These are phyloP conservation scores for Bursaphelenchus mucronatus DNA, from an alignment of 1,140 invertebrate genomes.

Conservation along the genomic window DNA sequence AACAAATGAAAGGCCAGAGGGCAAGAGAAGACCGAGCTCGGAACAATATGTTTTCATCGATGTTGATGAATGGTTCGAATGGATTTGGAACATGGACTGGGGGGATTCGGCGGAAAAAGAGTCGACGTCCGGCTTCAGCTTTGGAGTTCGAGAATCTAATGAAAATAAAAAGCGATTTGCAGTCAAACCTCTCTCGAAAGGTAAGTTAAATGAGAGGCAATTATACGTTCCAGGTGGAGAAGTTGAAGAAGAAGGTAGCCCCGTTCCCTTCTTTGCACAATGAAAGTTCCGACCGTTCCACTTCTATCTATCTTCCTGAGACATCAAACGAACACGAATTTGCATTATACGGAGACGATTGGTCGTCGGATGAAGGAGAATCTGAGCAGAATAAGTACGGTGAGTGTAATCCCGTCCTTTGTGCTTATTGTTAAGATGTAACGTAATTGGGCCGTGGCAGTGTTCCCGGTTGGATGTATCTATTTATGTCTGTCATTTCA, in stretches of 20 bases:
- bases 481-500: conserved; percentile 5
- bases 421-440: conserved; percentile 5
- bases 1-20: background rate
- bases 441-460: conserved; percentile 11
- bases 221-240: no score
- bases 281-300: background rate
- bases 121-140: conserved; percentile 14
- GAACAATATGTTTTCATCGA: conserved; percentile 6
- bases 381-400: background rate
- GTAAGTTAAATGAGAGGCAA: conserved; percentile 11
- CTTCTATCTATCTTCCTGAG: background rate
- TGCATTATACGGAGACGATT: conserved; percentile 43
- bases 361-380: conserved; percentile 41
- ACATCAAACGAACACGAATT: conserved; percentile 13
- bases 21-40: background rate
- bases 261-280: background rate
- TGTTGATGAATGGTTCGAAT: background rate
- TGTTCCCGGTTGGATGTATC: background rate
- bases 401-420: conserved; percentile 1
- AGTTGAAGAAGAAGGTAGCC: background rate
- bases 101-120: conserved; percentile 1
- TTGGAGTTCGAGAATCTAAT: conserved; percentile 14
- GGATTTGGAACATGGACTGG: conserved; percentile 11
- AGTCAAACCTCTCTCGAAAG: background rate
- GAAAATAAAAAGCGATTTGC: conserved; percentile 11